Evolutionary conservation across 2,797 vertebrate genomes (phyloP).

Genomic region (Enteromius unitaeniatus): DNA sequence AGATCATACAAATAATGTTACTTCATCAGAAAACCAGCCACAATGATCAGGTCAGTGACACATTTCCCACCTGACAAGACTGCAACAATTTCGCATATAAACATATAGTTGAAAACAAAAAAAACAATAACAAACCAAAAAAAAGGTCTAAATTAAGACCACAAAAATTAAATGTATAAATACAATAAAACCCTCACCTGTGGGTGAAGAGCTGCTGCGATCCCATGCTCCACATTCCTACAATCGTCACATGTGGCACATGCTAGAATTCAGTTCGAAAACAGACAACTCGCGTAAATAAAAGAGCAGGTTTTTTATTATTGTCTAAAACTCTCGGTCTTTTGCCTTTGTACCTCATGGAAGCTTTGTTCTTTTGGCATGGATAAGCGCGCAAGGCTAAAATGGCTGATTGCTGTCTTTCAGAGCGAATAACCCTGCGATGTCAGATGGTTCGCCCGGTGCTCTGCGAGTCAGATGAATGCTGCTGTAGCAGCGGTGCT

Average conservation of each 20-base stretch:
- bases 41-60: background rate
- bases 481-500: constrained; percentile 48
- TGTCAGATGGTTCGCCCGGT: constrained; percentile 50
- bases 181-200: constrained; percentile 54
- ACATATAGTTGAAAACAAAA: background rate
- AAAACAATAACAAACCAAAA: background rate
- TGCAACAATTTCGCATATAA: background rate
- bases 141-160: background rate
- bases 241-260: constrained; percentile 63
- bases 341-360: constrained; percentile 55
- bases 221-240: constrained; percentile 61
- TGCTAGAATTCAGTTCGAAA: constrained; percentile 60
- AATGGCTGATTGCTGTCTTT: constrained; percentile 66
- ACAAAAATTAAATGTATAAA: background rate
- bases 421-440: constrained; percentile 52
- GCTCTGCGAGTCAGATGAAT: constrained; percentile 52
- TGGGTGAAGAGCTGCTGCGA: constrained; percentile 54
- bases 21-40: background rate
- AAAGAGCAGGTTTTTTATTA: constrained; percentile 44
- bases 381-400: constrained; percentile 52
- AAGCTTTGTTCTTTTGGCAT: constrained; percentile 51
- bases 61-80: background rate
- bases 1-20: background rate
- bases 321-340: constrained; percentile 47
- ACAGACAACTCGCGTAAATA: constrained; percentile 51